A percentile compares a stretch with the other conserved stretches of the same genome.
Conservation (phyloP, 30 jellyfish, hydroid and myxozoan genomes). For the Aurelia sp. region DNA sequence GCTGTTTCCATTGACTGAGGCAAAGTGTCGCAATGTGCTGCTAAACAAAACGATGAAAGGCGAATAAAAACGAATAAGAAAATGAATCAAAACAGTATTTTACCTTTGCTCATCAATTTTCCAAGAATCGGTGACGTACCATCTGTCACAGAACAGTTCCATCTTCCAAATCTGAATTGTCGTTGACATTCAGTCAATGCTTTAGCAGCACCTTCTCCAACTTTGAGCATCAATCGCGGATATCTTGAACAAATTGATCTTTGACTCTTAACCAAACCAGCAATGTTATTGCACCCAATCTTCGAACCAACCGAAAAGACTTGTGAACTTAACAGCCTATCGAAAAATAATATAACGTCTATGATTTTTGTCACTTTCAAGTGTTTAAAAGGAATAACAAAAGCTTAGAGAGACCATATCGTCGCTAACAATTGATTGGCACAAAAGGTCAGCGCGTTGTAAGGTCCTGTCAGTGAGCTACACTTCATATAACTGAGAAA, state of each 20-base stretch:
- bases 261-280: constrained; percentile 87
- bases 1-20: no score
- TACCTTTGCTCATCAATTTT: constrained; percentile 74
- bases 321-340: constrained; percentile 87
- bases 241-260: constrained; percentile 72
- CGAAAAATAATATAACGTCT: no score
- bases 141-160: constrained; percentile 87
- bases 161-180: constrained; percentile 77
- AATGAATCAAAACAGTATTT: no score
- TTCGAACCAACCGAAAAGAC: constrained; percentile 88
- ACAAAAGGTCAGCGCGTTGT: no score
- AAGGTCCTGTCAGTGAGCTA: no score
- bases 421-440: no score
- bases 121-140: constrained; percentile 67
- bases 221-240: constrained; percentile 82
- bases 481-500: no score
- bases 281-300: constrained; percentile 86
- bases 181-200: constrained; percentile 91
- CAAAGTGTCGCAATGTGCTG: no score
- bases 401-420: background rate
- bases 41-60: no score
- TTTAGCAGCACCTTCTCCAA: constrained; percentile 85
- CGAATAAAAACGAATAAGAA: no score
- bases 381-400: background rate
- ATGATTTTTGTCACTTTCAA: background rate